Evolutionary conservation across 2,888 invertebrate species (phyloP), one percentile per base, ranked within the genome.

Genomic region (Meliscaeva auricollis): DNA sequence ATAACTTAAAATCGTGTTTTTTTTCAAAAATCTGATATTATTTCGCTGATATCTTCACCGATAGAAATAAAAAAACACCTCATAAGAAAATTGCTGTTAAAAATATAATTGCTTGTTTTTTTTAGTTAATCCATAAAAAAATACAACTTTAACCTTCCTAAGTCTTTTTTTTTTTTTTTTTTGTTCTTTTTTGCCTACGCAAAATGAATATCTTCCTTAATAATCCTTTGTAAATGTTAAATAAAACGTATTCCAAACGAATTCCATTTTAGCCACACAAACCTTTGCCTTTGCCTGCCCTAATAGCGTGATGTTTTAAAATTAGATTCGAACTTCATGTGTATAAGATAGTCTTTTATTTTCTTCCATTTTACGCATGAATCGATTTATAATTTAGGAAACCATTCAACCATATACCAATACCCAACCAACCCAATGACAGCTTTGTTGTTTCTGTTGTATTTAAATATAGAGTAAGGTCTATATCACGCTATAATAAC

Each of bases 381-480:
- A 62, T 62, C 26, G 41, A 62, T 41, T 44, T 44, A 44, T 26
- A 44, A 44, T 44, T 62, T 17, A 15, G 15, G 26, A 26, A 22
- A 62, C 9, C 17, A 38, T 38, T 38, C 35, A 8, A 38, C 35
- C 35, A 38, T 9, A 38, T 38, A 38, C 11, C 35, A 38, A 38
- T 8, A 20, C 32, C 11, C 35, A 5, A 20, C n/a, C 35, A 0
- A 26, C 4, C 6, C 5, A 3, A 8, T 9, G 1, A 8, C 8
- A 17, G 1, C 11, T 46, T 7, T n/a, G 3, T 9, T 44, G 13
- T 44, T 41, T 44, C 8, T 58, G 6, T 35, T 58, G 15, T 22
- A 44, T 62, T 44, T 35, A 38, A 15, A 26, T 26, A 26, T 9
- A 62, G 46, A 11, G 15, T 38, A 56, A 35, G 22, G 9, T 26